These are phyloP conservation scores for Linepithema humile DNA, from an alignment of 1,140 invertebrate genomes.

Conservation along the genomic window DNA sequence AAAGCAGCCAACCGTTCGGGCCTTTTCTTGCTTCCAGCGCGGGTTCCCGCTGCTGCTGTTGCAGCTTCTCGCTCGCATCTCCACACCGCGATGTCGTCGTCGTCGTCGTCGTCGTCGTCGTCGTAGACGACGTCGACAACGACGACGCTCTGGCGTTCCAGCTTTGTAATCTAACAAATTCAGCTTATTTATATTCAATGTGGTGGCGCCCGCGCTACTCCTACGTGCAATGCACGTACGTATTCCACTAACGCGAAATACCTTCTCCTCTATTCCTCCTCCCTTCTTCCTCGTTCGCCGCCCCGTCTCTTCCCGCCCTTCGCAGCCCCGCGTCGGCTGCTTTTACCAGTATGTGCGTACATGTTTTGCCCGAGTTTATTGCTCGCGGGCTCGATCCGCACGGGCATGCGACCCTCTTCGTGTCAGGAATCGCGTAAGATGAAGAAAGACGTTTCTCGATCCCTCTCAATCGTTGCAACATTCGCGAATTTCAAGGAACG, in stretches of 20 bases:
- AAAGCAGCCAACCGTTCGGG: constrained; percentile 51
- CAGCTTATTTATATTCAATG: constrained; percentile 75
- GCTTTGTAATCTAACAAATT: constrained; percentile 75
- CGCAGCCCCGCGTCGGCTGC: constrained; percentile 13
- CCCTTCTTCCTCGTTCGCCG: not conserved
- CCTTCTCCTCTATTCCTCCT: constrained; percentile 2
- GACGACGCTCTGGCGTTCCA: constrained; percentile 60
- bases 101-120: not conserved
- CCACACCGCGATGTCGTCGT: not conserved
- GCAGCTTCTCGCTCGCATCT: constrained; percentile 22
- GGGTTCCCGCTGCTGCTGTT: not conserved
- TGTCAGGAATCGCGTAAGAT: constrained; percentile 57
- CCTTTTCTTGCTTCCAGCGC: constrained; percentile 30
- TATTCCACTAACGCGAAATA: constrained; percentile 72
- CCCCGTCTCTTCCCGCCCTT: not conserved
- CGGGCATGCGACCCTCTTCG: constrained; percentile 60
- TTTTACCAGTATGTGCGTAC: constrained; percentile 60
- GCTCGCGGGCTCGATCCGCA: constrained; percentile 61
- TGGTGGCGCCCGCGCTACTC: constrained; percentile 64
- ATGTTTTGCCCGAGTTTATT: constrained; percentile 71
- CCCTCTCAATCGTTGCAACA: constrained; percentile 36
- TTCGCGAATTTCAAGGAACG: constrained; percentile 25
- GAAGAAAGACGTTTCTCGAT: constrained; percentile 33
- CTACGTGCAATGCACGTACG: constrained; percentile 72
- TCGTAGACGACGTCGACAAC: constrained; percentile 4